A percentile compares a stretch with the other conserved stretches of the same genome.
Conservation (phyloP, 2,888 invertebrate species). For the Sphinx pinastri region DNA sequence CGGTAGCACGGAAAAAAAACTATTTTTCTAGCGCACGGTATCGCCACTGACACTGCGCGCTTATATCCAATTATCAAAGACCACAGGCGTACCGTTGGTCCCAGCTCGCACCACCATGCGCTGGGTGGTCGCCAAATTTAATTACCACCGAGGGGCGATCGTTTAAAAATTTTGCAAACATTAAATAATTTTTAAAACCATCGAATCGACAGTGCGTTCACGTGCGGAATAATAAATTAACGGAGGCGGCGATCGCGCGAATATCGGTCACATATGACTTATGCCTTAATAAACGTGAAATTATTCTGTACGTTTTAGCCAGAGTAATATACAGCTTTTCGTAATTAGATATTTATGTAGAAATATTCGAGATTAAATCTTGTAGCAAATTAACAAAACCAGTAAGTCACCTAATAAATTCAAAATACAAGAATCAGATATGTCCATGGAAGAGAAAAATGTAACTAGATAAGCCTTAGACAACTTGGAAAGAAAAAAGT, state of each 20-base stretch:
- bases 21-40: too few relatives aligned
- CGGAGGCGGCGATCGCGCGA: conserved; percentile 40
- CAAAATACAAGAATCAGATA: too few relatives aligned
- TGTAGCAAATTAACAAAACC: too few relatives aligned
- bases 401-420: too few relatives aligned
- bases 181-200: conserved; percentile 74
- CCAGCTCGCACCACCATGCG: not conserved
- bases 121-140: conserved; percentile 75
- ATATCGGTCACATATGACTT: conserved; percentile 18
- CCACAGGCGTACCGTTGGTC: conserved; percentile 4
- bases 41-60: too few relatives aligned
- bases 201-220: conserved; percentile 71
- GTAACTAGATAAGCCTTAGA: too few relatives aligned
- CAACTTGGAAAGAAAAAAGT: not conserved
- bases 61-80: too few relatives aligned
- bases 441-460: too few relatives aligned
- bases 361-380: not conserved
- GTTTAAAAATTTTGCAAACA: conserved; percentile 80
- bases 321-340: not conserved
- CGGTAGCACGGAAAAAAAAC: too few relatives aligned
- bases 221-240: conserved; percentile 75
- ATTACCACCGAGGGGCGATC: conserved; percentile 77
- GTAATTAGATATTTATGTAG: not conserved
- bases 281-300: conserved; percentile 34
- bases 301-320: conserved; percentile 45